These are phyloP conservation scores for Acipenser oxyrinchus DNA, from an alignment of 2,797 vertebrate genomes.

Conservation along the genomic window DNA sequence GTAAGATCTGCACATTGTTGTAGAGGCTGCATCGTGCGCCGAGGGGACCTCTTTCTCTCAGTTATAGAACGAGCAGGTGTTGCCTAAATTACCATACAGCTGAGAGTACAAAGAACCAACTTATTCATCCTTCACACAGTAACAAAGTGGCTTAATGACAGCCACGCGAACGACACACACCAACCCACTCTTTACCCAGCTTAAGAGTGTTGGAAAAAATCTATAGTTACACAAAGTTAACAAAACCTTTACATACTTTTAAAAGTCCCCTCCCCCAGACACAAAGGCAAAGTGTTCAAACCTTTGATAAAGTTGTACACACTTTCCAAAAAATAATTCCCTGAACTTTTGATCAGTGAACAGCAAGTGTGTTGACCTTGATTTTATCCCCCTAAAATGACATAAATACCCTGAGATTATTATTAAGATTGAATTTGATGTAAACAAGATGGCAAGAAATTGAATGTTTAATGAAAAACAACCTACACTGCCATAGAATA, in stretches of 20 bases:
- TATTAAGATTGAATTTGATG: too few relatives aligned
- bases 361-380: too few relatives aligned
- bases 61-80: conserved; percentile 94
- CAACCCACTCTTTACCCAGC: conserved; percentile 72
- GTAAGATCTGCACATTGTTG: conserved; percentile 56
- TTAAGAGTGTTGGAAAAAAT: conserved; percentile 39
- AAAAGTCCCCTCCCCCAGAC: conserved; percentile 30
- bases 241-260: conserved; percentile 33
- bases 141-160: conserved; percentile 98
- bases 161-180: conserved; percentile 99
- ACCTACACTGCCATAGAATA: too few relatives aligned
- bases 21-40: conserved; percentile 69
- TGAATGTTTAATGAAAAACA: too few relatives aligned
- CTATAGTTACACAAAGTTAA: conserved; percentile 36
- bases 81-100: conserved; percentile 99
- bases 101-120: conserved; percentile 97
- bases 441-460: too few relatives aligned
- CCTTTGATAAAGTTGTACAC: conserved; percentile 15
- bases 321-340: not conserved
- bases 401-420: too few relatives aligned
- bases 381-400: too few relatives aligned
- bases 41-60: conserved; percentile 73
- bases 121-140: conserved; percentile 86
- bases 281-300: conserved; percentile 46
- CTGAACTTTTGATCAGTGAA: too few relatives aligned